Evolutionary conservation across 2,113 vertebrate genomes (phyloP).

Genomic region (Microtus oregoni): DNA sequence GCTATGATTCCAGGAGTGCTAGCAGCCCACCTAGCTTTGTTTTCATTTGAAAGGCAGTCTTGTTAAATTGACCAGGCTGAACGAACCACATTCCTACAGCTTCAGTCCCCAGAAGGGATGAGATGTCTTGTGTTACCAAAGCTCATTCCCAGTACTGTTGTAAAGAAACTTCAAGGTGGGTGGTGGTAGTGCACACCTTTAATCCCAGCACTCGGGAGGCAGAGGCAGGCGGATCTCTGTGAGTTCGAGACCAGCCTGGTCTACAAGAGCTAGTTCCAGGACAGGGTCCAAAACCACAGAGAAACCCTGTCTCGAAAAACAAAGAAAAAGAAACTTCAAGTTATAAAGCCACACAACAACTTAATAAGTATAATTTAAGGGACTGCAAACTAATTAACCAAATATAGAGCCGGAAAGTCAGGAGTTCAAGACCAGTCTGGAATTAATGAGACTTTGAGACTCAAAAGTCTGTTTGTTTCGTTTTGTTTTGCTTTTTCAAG

Average conservation of each 20-base stretch:
- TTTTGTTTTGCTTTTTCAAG: too few species aligned
- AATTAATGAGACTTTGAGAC: not conserved
- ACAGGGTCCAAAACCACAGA: too few species aligned
- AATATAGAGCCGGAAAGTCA: not conserved
- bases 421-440: not conserved
- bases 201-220: too few species aligned
- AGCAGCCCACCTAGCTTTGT: not conserved
- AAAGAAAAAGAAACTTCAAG: not conserved
- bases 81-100: not conserved
- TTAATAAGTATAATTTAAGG: not conserved
- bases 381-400: not conserved
- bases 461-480: too few species aligned
- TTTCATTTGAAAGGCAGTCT: not conserved
- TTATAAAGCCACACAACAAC: too few species aligned
- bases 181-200: too few species aligned
- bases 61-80: not conserved
- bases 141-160: not conserved
- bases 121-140: not conserved
- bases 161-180: not conserved
- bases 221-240: too few species aligned
- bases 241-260: too few species aligned
- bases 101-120: not conserved
- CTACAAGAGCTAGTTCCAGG: too few species aligned
- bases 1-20: not conserved
- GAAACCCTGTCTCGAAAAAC: too few species aligned